A percentile compares a stretch with the other conserved stretches of the same genome.
phyloP scores from a whole-genome alignment of 2,888 invertebrate genomes.

The Crossocerus cetratus region DNA sequence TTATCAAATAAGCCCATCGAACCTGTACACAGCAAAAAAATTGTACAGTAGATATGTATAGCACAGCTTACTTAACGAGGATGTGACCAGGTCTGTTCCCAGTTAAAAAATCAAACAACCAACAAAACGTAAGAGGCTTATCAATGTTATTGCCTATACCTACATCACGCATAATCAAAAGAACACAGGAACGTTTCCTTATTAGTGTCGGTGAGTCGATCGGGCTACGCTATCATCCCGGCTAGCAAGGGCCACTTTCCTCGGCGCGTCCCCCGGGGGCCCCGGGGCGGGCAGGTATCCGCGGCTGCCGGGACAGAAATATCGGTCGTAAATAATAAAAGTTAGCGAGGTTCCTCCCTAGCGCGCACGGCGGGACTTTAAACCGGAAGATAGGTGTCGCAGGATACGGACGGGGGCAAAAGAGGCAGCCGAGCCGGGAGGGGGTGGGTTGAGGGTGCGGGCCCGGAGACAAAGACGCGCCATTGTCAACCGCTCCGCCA shows the following conservation, averaged over 20 bases:
- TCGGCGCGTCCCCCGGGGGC: neutral
- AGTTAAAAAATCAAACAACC: too few species aligned
- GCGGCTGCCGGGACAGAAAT: conserved; percentile 68
- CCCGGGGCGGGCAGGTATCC: conserved; percentile 41
- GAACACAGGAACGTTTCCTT: neutral
- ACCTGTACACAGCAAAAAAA: too few species aligned
- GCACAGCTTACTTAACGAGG: too few species aligned
- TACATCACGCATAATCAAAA: too few species aligned
- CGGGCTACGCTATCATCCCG: conserved; percentile 32
- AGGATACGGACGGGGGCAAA: conserved; percentile 69
- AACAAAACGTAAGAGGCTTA: too few species aligned
- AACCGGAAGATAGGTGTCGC: conserved; percentile 78
- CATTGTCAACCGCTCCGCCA: conserved; percentile 76
- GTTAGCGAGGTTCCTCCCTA: conserved; percentile 76
- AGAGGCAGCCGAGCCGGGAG: conserved; percentile 41
- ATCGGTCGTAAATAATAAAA: conserved; percentile 78
- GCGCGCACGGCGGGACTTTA: conserved; percentile 75
- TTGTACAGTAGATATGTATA: too few species aligned
- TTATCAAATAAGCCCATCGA: too few species aligned
- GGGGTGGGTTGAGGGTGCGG: conserved; percentile 60
- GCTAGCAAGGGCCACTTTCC: conserved; percentile 45
- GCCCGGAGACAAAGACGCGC: conserved; percentile 75
- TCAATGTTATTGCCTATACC: too few species aligned
- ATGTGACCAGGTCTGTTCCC: too few species aligned
- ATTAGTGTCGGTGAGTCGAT: conserved; percentile 30